These are phyloP conservation scores for Octomys mimax DNA, from an alignment of 2,797 vertebrate genomes.

Conservation along the genomic window DNA sequence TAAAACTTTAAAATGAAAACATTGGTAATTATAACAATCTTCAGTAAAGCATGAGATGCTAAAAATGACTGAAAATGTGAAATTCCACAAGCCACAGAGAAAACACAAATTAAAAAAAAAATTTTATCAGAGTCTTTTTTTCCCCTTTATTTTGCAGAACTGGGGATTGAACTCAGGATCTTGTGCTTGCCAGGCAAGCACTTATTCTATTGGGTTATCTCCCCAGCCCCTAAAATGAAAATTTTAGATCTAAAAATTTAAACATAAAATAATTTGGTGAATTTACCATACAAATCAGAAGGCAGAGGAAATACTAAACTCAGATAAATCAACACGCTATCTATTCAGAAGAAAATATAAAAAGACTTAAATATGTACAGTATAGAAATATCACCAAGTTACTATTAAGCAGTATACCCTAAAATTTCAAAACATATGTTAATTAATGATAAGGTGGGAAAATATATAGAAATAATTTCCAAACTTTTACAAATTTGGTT, in stretches of 20 bases:
- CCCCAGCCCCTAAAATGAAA: not conserved
- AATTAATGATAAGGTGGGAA: not conserved
- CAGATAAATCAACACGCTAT: not conserved
- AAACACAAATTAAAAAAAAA: not conserved
- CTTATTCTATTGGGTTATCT: too few species aligned
- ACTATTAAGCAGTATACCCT: not conserved
- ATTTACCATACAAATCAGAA: not conserved
- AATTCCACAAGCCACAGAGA: not conserved
- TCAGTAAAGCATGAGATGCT: not conserved
- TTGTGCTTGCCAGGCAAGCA: too few species aligned
- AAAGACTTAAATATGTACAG: not conserved
- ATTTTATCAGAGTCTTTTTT: not conserved
- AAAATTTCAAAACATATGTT: not conserved
- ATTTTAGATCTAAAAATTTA: not conserved
- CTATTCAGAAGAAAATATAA: not conserved
- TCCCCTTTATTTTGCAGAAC: too few species aligned
- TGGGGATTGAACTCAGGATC: too few species aligned
- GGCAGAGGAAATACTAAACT: conserved; percentile 13
- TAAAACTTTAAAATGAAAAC: not conserved
- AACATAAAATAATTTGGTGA: not conserved
- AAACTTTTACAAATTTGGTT: not conserved
- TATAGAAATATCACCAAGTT: not conserved
- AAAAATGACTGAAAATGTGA: not conserved
- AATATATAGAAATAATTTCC: not conserved
- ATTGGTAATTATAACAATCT: not conserved